Conservation (phyloP, 2,113 vertebrate genomes). For the Otis tarda region DNA sequence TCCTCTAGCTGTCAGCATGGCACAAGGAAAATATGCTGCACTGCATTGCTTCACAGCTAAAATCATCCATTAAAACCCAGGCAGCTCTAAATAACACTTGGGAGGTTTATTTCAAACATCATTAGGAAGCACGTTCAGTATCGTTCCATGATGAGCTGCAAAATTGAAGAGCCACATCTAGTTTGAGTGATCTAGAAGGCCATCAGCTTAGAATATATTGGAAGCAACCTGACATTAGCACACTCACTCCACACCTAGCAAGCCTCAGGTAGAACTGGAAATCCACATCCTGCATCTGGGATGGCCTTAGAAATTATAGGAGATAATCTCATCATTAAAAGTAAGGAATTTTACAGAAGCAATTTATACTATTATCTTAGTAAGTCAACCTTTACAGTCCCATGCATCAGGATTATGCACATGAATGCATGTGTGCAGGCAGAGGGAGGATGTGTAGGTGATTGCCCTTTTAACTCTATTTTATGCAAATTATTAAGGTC, state of each 20-base stretch:
- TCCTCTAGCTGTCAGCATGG: not conserved
- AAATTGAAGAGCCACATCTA: not conserved
- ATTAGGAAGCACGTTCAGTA: not conserved
- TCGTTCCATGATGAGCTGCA: not conserved
- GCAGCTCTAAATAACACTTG: not conserved
- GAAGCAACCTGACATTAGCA: not conserved
- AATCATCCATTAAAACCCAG: not conserved
- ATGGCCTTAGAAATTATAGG: not conserved
- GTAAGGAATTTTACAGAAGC: not conserved
- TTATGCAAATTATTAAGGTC: not conserved
- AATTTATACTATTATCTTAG: not conserved
- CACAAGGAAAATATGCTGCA: not conserved
- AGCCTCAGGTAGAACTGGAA: not conserved
- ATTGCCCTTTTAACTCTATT: not conserved
- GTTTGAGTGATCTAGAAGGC: not conserved
- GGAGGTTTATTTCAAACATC: not conserved
- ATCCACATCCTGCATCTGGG: not conserved
- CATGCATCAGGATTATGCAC: not conserved
- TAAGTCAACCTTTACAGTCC: not conserved
- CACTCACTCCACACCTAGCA: not conserved
- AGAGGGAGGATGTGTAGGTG: not conserved
- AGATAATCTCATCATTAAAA: not conserved
- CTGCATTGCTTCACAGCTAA: not conserved
- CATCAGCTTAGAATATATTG: not conserved
- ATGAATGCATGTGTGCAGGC: not conserved